phyloP scores from a whole-genome alignment of 2,113 vertebrate genomes.

The Boulengeromyrus knoepffleri region DNA sequence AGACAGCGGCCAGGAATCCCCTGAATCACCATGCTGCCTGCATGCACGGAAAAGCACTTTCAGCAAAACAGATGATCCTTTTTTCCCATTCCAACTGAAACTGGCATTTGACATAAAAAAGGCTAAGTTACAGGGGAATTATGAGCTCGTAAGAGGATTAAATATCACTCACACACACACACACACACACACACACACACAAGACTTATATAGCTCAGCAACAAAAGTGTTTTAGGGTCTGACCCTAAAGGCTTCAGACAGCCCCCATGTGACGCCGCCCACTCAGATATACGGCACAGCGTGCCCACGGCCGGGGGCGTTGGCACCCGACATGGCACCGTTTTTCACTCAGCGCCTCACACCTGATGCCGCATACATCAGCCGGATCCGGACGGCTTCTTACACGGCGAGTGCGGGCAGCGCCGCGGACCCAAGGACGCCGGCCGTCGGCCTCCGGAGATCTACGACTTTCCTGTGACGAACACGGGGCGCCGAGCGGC shows the following conservation, averaged over 20 bases:
- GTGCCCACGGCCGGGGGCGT: neutral
- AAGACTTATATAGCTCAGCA: neutral
- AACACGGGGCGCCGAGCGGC: slow-evolving; percentile 33
- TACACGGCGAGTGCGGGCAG: slow-evolving; percentile 44
- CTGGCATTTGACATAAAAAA: neutral
- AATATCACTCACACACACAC: neutral
- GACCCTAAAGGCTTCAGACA: neutral
- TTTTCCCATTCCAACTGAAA: neutral
- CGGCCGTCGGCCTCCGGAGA: slow-evolving; percentile 31
- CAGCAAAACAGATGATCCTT: neutral
- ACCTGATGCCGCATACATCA: slow-evolving; percentile 56
- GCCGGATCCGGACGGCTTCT: slow-evolving; percentile 25
- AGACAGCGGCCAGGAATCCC: neutral
- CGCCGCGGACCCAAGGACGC: slow-evolving; percentile 38
- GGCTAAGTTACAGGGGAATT: neutral
- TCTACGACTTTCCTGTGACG: slow-evolving; percentile 46
- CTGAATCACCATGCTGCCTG: neutral
- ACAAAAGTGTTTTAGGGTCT: neutral
- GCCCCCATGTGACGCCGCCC: neutral
- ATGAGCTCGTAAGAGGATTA: neutral
- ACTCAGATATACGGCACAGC: neutral
- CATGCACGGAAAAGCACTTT: neutral
- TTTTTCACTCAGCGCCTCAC: slow-evolving; percentile 13
- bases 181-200: neutral
- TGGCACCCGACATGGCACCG: neutral